Base-by-base conservation (phyloP, 2,888 invertebrate genomes). In the Drosophila heteroneura region DNA sequence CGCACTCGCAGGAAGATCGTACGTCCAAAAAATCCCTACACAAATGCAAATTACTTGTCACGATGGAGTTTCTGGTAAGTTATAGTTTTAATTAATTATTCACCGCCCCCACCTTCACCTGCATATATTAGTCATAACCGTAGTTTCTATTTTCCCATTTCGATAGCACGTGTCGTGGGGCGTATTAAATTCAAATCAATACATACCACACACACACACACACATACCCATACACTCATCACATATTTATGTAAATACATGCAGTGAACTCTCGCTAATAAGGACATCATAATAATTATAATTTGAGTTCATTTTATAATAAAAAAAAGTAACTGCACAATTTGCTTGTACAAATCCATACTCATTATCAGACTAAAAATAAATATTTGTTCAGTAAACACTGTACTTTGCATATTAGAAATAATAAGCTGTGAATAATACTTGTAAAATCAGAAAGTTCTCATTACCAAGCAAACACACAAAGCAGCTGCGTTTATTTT, bases 11-110 rank as follows among this genome's bases (percentile, higher is more conserved):
- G 88, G 94, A 95, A 90, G 93, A 94, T 73, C 92, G 94, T 83
- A 92, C 95, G 87, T 92, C 93, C 91, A 58, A 88, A 91, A 81
- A 96, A 96, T 93, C 96, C 96, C 3, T 94, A 95, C 74, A 95
- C 95, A 85, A 95, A 89, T 7, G 95, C 96, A 5, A 96, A 95
- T 92, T 82, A 94, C 26, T 82, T 96, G 32, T 96, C 96, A 6
- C 94, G 95, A 77, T 93, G 95, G 83, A 95, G 95, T 72, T 96
- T 95, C 92, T 95, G 95, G 96, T 97, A 93, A 94, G 95, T 52
- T 30, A 51, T 33, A 33, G 22, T 19, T n/a, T 12, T 16, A 16
- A 22, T 41, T 16, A 16, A 35, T 59, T 72, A 30, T 64, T 61
- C 28, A 47, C 65, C 32, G 6, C 14, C 14, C 9, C 16, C 51